Conservation (phyloP, 2,797 vertebrate species). For the Cetoscarus ocellatus region DNA sequence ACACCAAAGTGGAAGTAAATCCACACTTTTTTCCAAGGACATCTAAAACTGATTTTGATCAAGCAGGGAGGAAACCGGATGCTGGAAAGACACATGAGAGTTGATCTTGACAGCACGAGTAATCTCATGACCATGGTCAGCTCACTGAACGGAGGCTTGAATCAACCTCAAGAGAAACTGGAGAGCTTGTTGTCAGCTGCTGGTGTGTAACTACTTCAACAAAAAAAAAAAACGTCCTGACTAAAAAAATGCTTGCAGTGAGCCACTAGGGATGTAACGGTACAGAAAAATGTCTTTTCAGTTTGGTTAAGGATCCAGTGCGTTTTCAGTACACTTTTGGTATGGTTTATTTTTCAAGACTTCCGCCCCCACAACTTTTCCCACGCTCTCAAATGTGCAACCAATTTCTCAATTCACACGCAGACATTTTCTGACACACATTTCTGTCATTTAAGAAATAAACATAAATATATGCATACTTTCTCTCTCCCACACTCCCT, state of each 20-base stretch:
- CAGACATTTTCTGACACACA: no score
- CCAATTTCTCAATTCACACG: no score
- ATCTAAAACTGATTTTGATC: conserved; percentile 44
- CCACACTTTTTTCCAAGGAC: conserved; percentile 4
- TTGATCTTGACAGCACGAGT: conserved; percentile 45
- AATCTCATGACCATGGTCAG: conserved; percentile 61
- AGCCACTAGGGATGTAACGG: no score
- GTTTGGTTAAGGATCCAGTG: no score
- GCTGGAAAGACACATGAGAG: conserved; percentile 53
- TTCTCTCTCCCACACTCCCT: no score
- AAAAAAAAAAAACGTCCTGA: no score
- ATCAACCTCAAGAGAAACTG: conserved; percentile 27
- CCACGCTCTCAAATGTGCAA: no score
- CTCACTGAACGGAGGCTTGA: conserved; percentile 23
- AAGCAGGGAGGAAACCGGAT: conserved; percentile 64
- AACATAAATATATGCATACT: no score
- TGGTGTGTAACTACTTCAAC: not conserved
- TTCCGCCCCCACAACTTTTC: no score
- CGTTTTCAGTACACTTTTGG: not conserved
- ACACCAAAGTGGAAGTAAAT: conserved; percentile 27
- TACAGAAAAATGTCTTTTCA: no score
- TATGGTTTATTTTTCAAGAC: not conserved
- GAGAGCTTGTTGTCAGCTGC: conserved; percentile 20
- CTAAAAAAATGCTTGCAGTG: no score
- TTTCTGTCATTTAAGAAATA: no score